Percentiles rank a stretch among this genome's conserved stretches.
These are phyloP conservation scores for Siniperca undulata DNA, from an alignment of 2,797 vertebrate genomes.

Conservation along the genomic window DNA sequence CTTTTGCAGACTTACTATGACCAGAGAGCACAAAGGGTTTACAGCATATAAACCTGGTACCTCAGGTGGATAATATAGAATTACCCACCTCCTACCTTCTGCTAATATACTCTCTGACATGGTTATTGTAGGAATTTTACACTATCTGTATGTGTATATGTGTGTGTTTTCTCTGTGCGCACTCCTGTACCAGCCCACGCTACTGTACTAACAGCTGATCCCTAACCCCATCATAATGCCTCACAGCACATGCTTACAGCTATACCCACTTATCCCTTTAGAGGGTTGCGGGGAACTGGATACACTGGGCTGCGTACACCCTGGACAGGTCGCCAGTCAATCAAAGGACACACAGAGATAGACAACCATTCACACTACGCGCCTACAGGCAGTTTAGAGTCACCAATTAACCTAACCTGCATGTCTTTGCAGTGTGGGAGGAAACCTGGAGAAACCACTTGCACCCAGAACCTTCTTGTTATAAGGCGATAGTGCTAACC, in stretches of 20 bases:
- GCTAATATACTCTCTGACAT: slow-evolving; percentile 35
- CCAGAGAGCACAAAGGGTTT: slow-evolving; percentile 48
- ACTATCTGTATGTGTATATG: slow-evolving; percentile 21
- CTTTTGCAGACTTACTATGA: slow-evolving; percentile 41
- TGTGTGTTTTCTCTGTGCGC: slow-evolving; percentile 27
- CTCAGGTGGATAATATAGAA: too few species aligned
- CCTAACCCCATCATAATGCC: slow-evolving; percentile 61
- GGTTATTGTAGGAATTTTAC: slow-evolving; percentile 44
- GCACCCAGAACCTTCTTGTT: background rate
- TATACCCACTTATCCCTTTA: slow-evolving; percentile 47
- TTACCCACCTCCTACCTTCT: slow-evolving; percentile 13
- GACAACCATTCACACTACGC: background rate
- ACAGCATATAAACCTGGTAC: slow-evolving; percentile 25
- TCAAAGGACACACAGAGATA: slow-evolving; percentile 8
- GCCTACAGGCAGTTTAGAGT: background rate
- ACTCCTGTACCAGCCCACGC: slow-evolving; percentile 68
- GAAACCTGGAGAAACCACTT: background rate
- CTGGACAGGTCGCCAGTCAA: slow-evolving; percentile 19
- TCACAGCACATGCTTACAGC: slow-evolving; percentile 68
- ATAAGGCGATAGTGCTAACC: slow-evolving; percentile 2
- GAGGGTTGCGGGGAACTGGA: slow-evolving; percentile 10
- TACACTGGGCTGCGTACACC: slow-evolving; percentile 6
- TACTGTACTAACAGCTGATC: slow-evolving; percentile 78
- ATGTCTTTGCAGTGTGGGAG: background rate
- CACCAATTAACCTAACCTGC: background rate